These are phyloP conservation scores for Geodia barretti DNA, from an alignment of 37 sponge, comb jelly and placozoan genomes.

Conservation along the genomic window DNA sequence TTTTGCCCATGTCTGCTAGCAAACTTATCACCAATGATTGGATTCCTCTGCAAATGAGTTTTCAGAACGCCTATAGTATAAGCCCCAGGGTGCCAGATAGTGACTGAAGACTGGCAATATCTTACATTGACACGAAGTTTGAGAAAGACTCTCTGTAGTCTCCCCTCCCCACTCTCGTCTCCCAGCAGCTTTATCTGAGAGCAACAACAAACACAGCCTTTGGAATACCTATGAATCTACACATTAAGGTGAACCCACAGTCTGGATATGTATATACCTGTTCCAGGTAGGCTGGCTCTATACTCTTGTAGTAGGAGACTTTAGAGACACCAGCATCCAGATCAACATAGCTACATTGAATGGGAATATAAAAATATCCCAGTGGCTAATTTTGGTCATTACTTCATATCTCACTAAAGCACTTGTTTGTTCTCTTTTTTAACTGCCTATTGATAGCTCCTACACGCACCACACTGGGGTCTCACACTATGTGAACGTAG, in stretches of 20 bases:
- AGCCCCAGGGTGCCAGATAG: not conserved
- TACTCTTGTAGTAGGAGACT: conserved; percentile 71
- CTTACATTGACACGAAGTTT: conserved; percentile 76
- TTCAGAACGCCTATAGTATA: not conserved
- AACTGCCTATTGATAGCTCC: too few relatives aligned
- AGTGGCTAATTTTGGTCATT: not conserved
- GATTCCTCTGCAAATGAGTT: conserved; percentile 70
- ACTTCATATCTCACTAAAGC: too few relatives aligned
- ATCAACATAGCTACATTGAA: conserved; percentile 68
- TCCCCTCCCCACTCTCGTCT: conserved; percentile 61
- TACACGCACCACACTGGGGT: not conserved
- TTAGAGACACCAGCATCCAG: conserved; percentile 35
- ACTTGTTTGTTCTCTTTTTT: too few relatives aligned
- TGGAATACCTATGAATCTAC: too few relatives aligned
- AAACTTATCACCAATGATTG: conserved; percentile 97
- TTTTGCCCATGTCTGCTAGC: conserved; percentile 99
- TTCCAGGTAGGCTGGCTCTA: conserved; percentile 86
- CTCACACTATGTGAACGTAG: not conserved
- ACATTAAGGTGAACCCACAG: too few relatives aligned
- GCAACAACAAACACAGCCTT: not conserved
- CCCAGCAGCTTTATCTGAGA: conserved; percentile 76
- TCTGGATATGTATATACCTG: too few relatives aligned
- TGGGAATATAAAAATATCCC: not conserved
- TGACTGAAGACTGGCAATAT: too few relatives aligned
- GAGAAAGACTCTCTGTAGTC: conserved; percentile 74